These are phyloP conservation scores for Tenodera sinensis DNA, from an alignment of 2,888 invertebrate species.

Conservation along the genomic window DNA sequence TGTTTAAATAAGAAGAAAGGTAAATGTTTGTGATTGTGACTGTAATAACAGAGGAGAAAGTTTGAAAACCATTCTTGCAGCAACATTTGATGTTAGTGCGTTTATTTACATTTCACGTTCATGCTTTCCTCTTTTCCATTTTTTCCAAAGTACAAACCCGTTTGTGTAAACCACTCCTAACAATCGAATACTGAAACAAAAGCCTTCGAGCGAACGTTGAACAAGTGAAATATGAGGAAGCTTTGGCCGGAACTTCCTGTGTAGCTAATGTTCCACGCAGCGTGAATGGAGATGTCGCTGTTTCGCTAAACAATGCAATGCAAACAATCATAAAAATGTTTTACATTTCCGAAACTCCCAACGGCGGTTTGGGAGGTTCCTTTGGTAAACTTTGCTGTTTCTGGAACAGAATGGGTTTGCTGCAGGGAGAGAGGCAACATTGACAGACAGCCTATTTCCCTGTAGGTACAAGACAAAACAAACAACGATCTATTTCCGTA, in stretches of 20 bases:
- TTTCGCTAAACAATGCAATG: background rate
- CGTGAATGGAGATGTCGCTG: background rate
- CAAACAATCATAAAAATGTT: background rate
- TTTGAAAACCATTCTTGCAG: no score
- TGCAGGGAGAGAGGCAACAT: background rate
- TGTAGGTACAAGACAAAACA: background rate
- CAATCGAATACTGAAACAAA: background rate
- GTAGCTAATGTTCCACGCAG: background rate
- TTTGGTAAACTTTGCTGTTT: background rate
- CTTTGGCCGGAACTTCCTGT: background rate
- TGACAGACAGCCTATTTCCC: background rate
- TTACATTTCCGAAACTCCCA: background rate
- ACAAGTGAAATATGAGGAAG: background rate
- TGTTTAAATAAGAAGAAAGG: no score
- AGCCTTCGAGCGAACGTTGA: background rate
- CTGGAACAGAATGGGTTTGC: background rate
- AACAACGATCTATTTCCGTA: background rate
- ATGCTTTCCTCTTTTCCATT: background rate
- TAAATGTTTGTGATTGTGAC: no score
- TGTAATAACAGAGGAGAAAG: no score
- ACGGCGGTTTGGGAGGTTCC: background rate
- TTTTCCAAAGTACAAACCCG: background rate
- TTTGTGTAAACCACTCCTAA: background rate
- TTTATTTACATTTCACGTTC: no score
- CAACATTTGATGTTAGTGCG: no score